Conservation (phyloP, 2,888 invertebrate species). For the Spilosoma lubricipeda region DNA sequence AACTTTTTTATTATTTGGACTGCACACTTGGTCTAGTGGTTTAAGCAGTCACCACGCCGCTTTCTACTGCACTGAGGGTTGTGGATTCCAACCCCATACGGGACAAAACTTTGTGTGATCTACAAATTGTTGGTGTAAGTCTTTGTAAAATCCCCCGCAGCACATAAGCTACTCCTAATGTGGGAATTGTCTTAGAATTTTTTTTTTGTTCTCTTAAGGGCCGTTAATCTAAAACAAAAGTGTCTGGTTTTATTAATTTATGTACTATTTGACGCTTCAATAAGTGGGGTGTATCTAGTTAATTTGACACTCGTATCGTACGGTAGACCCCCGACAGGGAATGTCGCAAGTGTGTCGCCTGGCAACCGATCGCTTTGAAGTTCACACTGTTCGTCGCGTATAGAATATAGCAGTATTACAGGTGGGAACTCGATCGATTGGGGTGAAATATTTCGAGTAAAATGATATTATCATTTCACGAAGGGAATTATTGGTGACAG, state of each 20-base stretch:
- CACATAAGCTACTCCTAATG: too few species aligned
- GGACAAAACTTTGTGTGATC: too few species aligned
- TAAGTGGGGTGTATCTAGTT: conserved; percentile 28
- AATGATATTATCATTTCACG: neutral
- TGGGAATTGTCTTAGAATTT: too few species aligned
- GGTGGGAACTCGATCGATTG: neutral
- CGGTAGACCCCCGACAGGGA: conserved; percentile 38
- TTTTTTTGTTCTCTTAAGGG: neutral
- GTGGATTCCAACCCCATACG: too few species aligned
- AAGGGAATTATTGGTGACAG: neutral
- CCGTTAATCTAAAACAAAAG: neutral
- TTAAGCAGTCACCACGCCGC: too few species aligned
- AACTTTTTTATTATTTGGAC: too few species aligned
- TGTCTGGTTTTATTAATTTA: neutral
- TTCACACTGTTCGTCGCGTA: conserved; percentile 1
- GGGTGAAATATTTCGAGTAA: neutral
- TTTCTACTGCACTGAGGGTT: too few species aligned
- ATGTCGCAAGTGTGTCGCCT: conserved; percentile 28
- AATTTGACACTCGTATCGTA: conserved; percentile 41
- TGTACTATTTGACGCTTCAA: conserved; percentile 21
- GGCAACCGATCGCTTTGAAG: conserved; percentile 23
- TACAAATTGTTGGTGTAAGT: too few species aligned
- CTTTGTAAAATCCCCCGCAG: too few species aligned
- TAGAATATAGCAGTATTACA: neutral
- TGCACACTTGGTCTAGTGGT: too few species aligned